These are phyloP conservation scores for Pogonocherus hispidulus DNA, from an alignment of 2,888 invertebrate genomes.

Conservation along the genomic window DNA sequence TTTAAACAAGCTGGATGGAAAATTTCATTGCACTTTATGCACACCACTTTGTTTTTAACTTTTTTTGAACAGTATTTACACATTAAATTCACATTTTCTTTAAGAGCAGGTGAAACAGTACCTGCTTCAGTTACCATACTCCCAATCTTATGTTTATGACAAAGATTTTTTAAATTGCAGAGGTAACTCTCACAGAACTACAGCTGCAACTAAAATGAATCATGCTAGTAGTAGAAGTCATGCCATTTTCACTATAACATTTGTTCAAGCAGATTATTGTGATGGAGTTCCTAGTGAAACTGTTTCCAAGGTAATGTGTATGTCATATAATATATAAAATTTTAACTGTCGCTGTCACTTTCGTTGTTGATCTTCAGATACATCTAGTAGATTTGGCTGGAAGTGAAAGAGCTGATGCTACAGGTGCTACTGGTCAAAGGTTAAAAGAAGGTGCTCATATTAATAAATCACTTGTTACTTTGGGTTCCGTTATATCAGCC, in stretches of 20 bases:
- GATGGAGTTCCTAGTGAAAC: constrained; percentile 92
- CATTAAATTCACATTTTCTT: constrained; percentile 6
- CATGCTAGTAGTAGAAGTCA: constrained; percentile 92
- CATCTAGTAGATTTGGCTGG: constrained; percentile 92
- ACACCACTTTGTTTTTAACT: constrained; percentile 2
- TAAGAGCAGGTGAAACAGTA: constrained; percentile 4
- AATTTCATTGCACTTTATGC: not conserved
- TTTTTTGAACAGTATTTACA: constrained; percentile 20
- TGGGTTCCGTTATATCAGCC: constrained; percentile 90
- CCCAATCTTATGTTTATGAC: not conserved
- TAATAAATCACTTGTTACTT: constrained; percentile 89
- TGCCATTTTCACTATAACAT: constrained; percentile 92
- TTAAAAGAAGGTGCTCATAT: constrained; percentile 92
- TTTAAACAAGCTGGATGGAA: constrained; percentile 2
- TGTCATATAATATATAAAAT: no score
- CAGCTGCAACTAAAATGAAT: constrained; percentile 93
- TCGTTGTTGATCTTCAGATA: constrained; percentile 67
- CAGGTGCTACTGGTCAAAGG: constrained; percentile 91
- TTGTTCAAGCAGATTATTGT: constrained; percentile 89
- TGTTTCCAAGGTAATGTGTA: constrained; percentile 79
- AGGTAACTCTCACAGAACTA: constrained; percentile 88
- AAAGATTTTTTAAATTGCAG: constrained; percentile 66
- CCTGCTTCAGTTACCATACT: not conserved
- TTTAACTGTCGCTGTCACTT: no score
- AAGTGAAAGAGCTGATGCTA: constrained; percentile 90